Conservation (phyloP, 2,888 invertebrate genomes). For the Andrena marginata region DNA sequence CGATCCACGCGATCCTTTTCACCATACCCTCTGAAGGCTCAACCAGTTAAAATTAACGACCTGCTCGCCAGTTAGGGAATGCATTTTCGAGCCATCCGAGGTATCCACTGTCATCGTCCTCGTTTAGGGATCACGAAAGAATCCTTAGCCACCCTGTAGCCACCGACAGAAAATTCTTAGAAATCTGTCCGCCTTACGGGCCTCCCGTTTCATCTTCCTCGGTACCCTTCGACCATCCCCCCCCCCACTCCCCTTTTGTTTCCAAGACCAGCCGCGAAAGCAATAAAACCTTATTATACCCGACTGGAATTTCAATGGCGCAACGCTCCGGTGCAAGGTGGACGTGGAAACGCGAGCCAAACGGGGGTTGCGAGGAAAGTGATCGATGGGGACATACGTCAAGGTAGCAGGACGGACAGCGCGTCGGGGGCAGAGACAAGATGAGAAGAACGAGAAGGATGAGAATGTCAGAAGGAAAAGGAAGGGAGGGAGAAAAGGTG, state of each 20-base stretch:
- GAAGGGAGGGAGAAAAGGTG: conserved; percentile 55
- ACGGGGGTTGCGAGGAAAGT: conserved; percentile 72
- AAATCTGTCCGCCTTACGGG: conserved; percentile 28
- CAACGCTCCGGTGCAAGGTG: conserved; percentile 64
- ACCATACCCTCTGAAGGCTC: background rate
- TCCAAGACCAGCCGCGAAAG: conserved; percentile 68
- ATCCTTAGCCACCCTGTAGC: conserved; percentile 1
- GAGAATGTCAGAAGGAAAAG: conserved; percentile 64
- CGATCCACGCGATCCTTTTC: background rate
- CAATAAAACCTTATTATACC: conserved; percentile 78
- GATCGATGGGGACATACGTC: conserved; percentile 82
- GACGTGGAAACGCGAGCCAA: conserved; percentile 70
- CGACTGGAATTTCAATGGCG: conserved; percentile 78
- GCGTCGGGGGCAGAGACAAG: conserved; percentile 65
- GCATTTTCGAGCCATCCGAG: conserved; percentile 37
- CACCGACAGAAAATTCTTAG: conserved; percentile 35
- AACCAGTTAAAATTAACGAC: background rate
- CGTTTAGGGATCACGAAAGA: conserved; percentile 19
- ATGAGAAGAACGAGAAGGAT: conserved; percentile 66
- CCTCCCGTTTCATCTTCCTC: conserved; percentile 8
- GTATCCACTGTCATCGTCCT: conserved; percentile 12
- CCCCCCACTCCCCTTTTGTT: too few relatives aligned
- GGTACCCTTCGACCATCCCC: conserved; percentile 51
- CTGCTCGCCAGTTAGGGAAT: background rate
- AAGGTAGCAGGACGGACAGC: conserved; percentile 74